These are phyloP conservation scores for Lordiphosa collinella DNA, from an alignment of 1,140 invertebrate genomes.

Conservation along the genomic window DNA sequence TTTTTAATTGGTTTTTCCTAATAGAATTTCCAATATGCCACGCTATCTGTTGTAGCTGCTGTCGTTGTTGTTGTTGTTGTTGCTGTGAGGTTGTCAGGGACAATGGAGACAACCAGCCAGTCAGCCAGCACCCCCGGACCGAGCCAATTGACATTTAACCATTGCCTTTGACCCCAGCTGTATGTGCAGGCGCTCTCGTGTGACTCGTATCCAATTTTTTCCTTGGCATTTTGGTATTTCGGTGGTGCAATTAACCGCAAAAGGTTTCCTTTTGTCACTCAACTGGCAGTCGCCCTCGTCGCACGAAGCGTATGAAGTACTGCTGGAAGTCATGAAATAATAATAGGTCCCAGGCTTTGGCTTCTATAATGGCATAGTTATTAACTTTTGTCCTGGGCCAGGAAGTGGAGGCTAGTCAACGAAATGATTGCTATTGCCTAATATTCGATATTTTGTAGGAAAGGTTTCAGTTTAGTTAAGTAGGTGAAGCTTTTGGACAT, in stretches of 20 bases:
- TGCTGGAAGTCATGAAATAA: constrained; percentile 68
- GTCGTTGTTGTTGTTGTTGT: constrained; percentile 4
- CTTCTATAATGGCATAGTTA: constrained; percentile 53
- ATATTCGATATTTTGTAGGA: constrained; percentile 36
- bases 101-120: constrained; percentile 24
- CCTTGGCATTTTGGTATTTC: constrained; percentile 12
- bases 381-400: constrained; percentile 56
- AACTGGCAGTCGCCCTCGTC: neutral
- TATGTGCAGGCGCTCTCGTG: neutral
- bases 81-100: constrained; percentile 36
- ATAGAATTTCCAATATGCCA: constrained; percentile 16
- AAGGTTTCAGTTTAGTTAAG: no score
- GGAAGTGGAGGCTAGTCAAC: constrained; percentile 31
- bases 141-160: constrained; percentile 69
- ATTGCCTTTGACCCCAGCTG: constrained; percentile 51
- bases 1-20: neutral
- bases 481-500: no score
- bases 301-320: constrained; percentile 28
- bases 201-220: constrained; percentile 6
- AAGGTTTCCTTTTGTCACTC: constrained; percentile 73
- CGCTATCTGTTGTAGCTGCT: constrained; percentile 4
- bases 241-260: constrained; percentile 72
- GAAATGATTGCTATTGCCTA: constrained; percentile 45
- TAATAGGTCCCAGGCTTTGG: constrained; percentile 35
- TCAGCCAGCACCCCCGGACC: constrained; percentile 5